Percentiles rank a stretch among this genome's conserved stretches.
phyloP scores from a whole-genome alignment of 2,888 invertebrate species.

The Drosophila silvestris region DNA sequence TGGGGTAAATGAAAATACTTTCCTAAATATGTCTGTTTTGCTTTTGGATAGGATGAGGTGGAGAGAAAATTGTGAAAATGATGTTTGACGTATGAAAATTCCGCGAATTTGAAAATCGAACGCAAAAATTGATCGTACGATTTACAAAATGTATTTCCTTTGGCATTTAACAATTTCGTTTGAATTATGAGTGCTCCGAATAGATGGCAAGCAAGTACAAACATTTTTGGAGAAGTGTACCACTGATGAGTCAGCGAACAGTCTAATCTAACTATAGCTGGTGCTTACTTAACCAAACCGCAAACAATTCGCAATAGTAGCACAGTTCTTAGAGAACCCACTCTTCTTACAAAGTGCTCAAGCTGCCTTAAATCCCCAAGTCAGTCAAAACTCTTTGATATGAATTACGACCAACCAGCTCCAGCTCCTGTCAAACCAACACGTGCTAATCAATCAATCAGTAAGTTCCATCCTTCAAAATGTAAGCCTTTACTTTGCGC shows the following conservation, averaged over 20 bases:
- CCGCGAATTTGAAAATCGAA: constrained; percentile 17
- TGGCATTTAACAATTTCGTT: constrained; percentile 37
- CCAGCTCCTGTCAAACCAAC: background rate
- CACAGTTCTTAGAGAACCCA: background rate
- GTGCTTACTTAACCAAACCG: background rate
- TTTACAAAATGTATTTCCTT: constrained; percentile 23
- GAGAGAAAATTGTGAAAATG: constrained; percentile 22
- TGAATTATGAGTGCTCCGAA: constrained; percentile 29
- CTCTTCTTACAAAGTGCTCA: background rate
- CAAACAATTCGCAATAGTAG: background rate
- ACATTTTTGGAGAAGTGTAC: background rate
- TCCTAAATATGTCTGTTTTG: constrained; percentile 27
- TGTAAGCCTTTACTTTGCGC: background rate
- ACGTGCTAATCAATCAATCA: background rate
- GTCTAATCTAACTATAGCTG: background rate
- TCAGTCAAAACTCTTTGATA: background rate
- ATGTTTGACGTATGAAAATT: constrained; percentile 54
- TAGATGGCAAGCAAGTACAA: background rate
- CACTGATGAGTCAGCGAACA: background rate
- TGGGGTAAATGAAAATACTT: constrained; percentile 64
- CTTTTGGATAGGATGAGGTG: background rate
- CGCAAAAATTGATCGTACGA: constrained; percentile 9
- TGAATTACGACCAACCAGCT: background rate
- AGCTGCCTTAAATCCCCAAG: background rate
- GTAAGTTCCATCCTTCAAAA: background rate